These are phyloP conservation scores for Tragulus kanchil DNA, from an alignment of 2,113 vertebrate genomes.

Conservation along the genomic window DNA sequence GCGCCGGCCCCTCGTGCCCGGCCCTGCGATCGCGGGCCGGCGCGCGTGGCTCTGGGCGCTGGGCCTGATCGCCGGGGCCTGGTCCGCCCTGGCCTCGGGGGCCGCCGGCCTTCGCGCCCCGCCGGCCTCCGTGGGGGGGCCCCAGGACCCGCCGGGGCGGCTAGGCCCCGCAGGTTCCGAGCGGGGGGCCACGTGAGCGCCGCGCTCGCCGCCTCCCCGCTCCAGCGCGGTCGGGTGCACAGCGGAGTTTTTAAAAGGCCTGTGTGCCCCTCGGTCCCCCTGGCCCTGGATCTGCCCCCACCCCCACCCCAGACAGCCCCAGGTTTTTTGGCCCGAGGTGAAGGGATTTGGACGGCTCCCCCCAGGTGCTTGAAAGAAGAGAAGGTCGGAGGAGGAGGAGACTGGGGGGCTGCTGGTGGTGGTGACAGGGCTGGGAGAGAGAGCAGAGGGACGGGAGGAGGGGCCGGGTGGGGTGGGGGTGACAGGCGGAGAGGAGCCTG, in stretches of 20 bases:
- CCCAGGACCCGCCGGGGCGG: not conserved
- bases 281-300: not conserved
- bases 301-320: conserved; percentile 50
- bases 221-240: not conserved
- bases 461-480: conserved; percentile 81
- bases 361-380: conserved; percentile 84
- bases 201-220: not conserved
- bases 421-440: conserved; percentile 81
- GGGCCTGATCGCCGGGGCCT: conserved; percentile 60
- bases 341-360: conserved; percentile 74
- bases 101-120: conserved; percentile 51
- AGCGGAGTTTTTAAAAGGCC: conserved; percentile 63
- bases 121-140: conserved; percentile 49
- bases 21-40: not conserved
- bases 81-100: conserved; percentile 58
- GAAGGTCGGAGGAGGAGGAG: conserved; percentile 83
- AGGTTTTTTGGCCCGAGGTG: conserved; percentile 72
- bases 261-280: conserved; percentile 31
- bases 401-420: conserved; percentile 79
- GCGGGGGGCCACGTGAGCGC: conserved; percentile 79
- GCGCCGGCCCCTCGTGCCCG: conserved; percentile 66
- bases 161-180: conserved; percentile 72
- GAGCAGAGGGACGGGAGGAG: conserved; percentile 77
- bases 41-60: conserved; percentile 61
- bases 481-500: conserved; percentile 79